Evolutionary conservation across 2,113 vertebrate species (phyloP).

Genomic region (Ranitomeya variabilis): DNA sequence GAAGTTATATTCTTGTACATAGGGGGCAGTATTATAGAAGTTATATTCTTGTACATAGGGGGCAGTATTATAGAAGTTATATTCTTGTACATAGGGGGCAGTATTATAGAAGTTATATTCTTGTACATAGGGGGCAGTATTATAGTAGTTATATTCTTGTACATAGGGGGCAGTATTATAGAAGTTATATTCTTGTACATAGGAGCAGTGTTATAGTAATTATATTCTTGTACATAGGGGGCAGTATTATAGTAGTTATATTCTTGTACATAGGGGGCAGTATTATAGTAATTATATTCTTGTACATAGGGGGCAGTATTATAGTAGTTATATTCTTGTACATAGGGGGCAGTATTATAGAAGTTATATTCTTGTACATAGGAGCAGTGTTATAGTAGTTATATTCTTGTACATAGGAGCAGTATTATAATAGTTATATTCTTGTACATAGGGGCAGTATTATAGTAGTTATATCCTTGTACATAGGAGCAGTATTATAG

Average conservation of each 20-base stretch:
- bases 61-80: neutral
- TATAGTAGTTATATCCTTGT: neutral
- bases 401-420: neutral
- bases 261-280: neutral
- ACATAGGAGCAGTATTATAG: neutral
- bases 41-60: slow-evolving; percentile 3
- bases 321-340: neutral
- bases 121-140: slow-evolving; percentile 8
- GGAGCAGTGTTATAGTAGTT: neutral
- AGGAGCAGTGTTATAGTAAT: no score
- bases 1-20: slow-evolving; percentile 1
- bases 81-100: neutral
- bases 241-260: neutral
- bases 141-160: slow-evolving; percentile 15
- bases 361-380: no score
- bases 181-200: neutral
- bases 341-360: neutral
- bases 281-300: no score
- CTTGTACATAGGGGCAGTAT: neutral
- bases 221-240: no score
- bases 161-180: neutral
- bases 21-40: neutral
- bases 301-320: neutral
- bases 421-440: no score
- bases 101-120: slow-evolving; percentile 12